Evolutionary conservation across 2,888 invertebrate genomes (phyloP).

Genomic region (Tupiocoris notatus): DNA sequence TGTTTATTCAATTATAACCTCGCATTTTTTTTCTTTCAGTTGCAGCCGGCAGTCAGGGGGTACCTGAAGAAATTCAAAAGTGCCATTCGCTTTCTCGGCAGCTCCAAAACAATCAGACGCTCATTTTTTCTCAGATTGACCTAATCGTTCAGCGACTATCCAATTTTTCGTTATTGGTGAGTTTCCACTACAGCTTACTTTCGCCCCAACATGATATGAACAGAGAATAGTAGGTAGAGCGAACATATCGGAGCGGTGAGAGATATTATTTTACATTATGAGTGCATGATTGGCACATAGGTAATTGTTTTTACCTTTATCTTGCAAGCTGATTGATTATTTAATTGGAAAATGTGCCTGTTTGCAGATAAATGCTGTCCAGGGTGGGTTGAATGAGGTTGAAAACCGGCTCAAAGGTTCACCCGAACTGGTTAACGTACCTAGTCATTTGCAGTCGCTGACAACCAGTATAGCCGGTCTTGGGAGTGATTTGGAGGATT

Average conservation of each 20-base stretch:
- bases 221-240: too few relatives aligned
- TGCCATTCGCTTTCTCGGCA: constrained; percentile 70
- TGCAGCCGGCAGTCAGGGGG: constrained; percentile 65
- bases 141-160: constrained; percentile 61
- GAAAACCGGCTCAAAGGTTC: constrained; percentile 61
- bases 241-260: too few relatives aligned
- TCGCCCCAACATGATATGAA: too few relatives aligned
- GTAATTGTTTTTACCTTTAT: neutral
- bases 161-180: constrained; percentile 58
- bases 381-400: constrained; percentile 58
- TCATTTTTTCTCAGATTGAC: constrained; percentile 60
- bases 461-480: constrained; percentile 61
- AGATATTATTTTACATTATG: constrained; percentile 12
- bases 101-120: constrained; percentile 66
- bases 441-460: constrained; percentile 59
- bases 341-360: neutral
- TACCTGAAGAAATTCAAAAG: constrained; percentile 68
- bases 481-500: constrained; percentile 61
- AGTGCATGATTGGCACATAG: constrained; percentile 17
- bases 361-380: constrained; percentile 56
- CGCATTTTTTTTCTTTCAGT: too few relatives aligned
- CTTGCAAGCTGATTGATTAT: neutral
- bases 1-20: too few relatives aligned
- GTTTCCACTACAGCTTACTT: too few relatives aligned
- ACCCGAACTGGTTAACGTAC: constrained; percentile 62